Conservation (phyloP, 2,888 invertebrate species). For the Sialis fuliginosa region DNA sequence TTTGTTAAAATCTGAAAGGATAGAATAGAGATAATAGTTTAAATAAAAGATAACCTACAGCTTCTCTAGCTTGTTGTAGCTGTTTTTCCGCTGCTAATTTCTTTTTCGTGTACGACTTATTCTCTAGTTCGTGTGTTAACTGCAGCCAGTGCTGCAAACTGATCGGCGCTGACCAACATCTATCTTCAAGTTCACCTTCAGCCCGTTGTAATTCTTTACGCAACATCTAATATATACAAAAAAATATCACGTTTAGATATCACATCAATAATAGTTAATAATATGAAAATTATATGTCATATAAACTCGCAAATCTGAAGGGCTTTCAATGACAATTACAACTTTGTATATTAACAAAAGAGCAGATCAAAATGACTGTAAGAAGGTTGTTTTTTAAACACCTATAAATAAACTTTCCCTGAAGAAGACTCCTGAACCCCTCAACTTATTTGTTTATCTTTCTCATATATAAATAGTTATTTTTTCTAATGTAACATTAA, state of each 20-base stretch:
- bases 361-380: no score
- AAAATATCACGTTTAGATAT: conserved; percentile 1
- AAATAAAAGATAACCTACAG: conserved; percentile 36
- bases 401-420: no score
- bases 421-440: no score
- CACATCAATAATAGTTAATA: neutral
- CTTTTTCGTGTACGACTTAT: conserved; percentile 71
- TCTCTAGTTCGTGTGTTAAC: conserved; percentile 89
- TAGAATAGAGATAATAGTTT: neutral
- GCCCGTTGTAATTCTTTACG: conserved; percentile 68
- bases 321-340: no score
- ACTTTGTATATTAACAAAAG: no score
- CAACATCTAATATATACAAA: conserved; percentile 37
- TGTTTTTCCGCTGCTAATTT: conserved; percentile 68
- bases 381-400: no score
- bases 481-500: no score
- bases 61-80: conserved; percentile 72
- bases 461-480: no score
- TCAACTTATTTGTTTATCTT: no score
- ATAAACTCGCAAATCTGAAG: no score
- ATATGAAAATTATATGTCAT: no score
- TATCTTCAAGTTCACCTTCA: conserved; percentile 77
- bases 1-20: neutral
- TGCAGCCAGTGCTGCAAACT: conserved; percentile 91
- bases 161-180: conserved; percentile 76